Conservation (phyloP, 2,888 invertebrate species). For the Colostygia pectinataria region DNA sequence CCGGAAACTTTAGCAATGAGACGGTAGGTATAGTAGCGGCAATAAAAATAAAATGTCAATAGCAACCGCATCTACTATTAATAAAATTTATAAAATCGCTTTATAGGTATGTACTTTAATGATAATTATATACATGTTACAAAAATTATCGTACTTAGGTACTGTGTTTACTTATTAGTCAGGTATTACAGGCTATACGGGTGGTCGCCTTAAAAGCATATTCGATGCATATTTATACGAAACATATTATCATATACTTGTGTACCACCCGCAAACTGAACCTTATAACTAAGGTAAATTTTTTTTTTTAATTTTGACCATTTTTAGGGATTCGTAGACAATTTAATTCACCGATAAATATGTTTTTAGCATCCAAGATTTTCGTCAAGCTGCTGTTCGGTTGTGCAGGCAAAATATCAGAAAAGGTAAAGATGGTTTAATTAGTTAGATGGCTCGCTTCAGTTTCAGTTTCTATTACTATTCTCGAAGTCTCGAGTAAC, state of each 20-base stretch:
- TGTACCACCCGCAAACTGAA: slow-evolving; percentile 30
- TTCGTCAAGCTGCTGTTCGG: too few relatives aligned
- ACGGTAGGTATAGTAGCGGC: too few relatives aligned
- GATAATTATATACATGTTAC: slow-evolving; percentile 1
- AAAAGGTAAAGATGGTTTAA: too few relatives aligned
- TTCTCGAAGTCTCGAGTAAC: too few relatives aligned
- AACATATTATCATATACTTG: slow-evolving; percentile 44
- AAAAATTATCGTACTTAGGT: slow-evolving; percentile 1
- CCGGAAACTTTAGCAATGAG: too few relatives aligned
- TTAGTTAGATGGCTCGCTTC: too few relatives aligned
- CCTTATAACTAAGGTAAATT: slow-evolving; percentile 7
- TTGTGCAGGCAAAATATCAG: too few relatives aligned
- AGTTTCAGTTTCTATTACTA: too few relatives aligned
- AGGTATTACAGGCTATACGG: slow-evolving; percentile 36
- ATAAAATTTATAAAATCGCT: background rate
- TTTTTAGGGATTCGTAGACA: background rate
- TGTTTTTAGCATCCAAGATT: background rate
- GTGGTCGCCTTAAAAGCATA: slow-evolving; percentile 44
- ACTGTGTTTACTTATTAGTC: slow-evolving; percentile 11
- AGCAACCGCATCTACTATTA: background rate
- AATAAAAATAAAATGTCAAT: too few relatives aligned
- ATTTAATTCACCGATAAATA: too few relatives aligned
- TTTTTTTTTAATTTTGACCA: background rate
- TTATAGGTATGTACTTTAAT: background rate
- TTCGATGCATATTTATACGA: slow-evolving; percentile 39